Conservation (phyloP, 2,797 vertebrate species). For the Pantherophis alleghaniensis region DNA sequence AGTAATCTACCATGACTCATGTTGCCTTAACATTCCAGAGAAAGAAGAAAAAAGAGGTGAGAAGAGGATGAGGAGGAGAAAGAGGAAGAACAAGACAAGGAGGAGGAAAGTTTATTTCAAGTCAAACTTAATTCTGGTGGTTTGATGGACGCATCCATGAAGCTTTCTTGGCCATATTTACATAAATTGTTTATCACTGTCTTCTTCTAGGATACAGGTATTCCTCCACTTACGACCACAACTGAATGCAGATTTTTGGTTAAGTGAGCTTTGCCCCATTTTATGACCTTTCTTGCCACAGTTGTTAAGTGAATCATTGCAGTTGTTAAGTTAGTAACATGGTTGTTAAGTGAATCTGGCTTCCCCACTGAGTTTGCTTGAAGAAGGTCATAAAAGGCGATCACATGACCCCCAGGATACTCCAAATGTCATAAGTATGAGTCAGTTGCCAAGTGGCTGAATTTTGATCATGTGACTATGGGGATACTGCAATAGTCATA, state of each 20-base stretch:
- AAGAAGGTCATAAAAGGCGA: neutral
- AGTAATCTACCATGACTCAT: neutral
- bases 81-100: neutral
- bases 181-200: neutral
- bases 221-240: neutral
- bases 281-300: neutral
- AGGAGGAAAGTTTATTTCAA: neutral
- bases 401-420: too few species aligned
- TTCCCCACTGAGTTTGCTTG: neutral
- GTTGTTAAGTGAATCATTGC: neutral
- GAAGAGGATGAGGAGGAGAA: neutral
- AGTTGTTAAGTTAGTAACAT: neutral
- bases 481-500: too few species aligned
- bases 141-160: neutral
- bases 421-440: neutral
- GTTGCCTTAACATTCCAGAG: neutral
- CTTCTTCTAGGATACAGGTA: neutral
- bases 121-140: neutral
- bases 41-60: neutral
- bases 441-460: too few species aligned
- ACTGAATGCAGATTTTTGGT: neutral
- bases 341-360: neutral
- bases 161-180: neutral
- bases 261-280: neutral
- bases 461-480: too few species aligned